Base-by-base conservation (phyloP, 1,140 invertebrate genomes). In the Drosophila burlai region DNA sequence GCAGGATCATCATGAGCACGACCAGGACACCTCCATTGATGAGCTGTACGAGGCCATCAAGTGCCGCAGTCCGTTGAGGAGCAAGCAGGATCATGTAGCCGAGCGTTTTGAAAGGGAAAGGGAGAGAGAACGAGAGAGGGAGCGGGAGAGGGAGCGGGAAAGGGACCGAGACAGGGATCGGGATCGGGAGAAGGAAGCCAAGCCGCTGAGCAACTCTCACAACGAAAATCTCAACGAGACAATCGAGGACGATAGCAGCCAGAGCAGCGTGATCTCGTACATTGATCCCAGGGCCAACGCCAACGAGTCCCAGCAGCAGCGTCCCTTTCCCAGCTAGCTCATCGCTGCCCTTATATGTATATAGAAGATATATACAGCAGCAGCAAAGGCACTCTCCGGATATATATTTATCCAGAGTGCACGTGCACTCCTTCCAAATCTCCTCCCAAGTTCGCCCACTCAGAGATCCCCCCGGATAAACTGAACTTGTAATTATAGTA, bases 181-280 rank as follows among this genome's bases (percentile, higher is more conserved):
- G 2, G 60, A 62, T 2, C 4, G 36, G 6, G 40, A 64, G 2
- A n/a, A 34, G 16, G 59, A 40, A 21, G 26, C 15, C 2, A 58
- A 52, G 18, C 55, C 13, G 36, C 47, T 65, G 21, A 68, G 52
- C 78, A 72, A 47, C 50, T 77, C 36, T 16, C 74, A 50, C 58
- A 83, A 43, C 29, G 89, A 83, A 31, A 82, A 86, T 83, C 76
- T 87, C 11, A 91, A 91, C 61, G 87, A 91, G 45, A 91, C 87
- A 13, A 77, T 91, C n/a, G 92, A 93, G 54, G 92, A 93, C 50
- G 92, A 93, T 18, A 93, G 92, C 71, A 93, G 92, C 73, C 92
- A 93, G 73, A 87, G 92, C 77, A 93, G 92, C 73, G 83, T 93
- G 57, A 93, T 93, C 50, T 93, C 92, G 16, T 93, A 92, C 64